Base-by-base conservation (phyloP, 2,888 invertebrate species). In the Scelioninae gen. 1 region DNA sequence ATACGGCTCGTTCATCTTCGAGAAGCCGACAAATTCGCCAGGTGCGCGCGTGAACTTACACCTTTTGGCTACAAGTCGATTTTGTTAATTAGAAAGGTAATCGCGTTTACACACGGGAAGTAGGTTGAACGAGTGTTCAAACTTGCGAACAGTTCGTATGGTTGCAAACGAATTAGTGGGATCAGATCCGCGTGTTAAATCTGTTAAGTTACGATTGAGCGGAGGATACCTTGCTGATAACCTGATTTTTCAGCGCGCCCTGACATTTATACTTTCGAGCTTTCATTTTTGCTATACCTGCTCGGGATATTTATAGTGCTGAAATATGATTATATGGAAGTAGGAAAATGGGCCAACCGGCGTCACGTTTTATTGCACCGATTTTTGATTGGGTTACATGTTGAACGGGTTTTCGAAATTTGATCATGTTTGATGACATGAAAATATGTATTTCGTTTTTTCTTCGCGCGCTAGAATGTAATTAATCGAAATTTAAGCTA, bases 71-170 rank as follows among this genome's bases (percentile, higher is more conserved):
- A n/a, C 69, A 56, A 63, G 49, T 78, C 56, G 71, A 71, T 71
- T 78, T 78, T 40, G 78, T 78, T 78, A 78, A 78, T 78, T 78
- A 71, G 78, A 78, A 78, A 78, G 78, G 63, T 78, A 78, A 78
- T 78, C 78, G 78, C 65, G 63, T 68, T 78, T 78, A 58, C 65
- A 63, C 65, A 71, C 71, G 71, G 43, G 49, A 78, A 78, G 78
- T 78, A 78, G 72, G 79, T 62, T 79, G 66, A 43, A 68, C 72
- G 58, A 45, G 38, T 53, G 79, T 79, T 79, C 62, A 43, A 34
- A 13, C 34, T 29, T 29, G 40, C 43, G 43, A 68, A 15, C 43
- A 40, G 32, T 23, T 13, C 31, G 40, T 51, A 40, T 15, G 34
- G 16, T 31, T 49, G 55, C 69, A 15, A 40, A 13, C 34, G 78